phyloP scores from a whole-genome alignment of 2,797 vertebrate genomes.

The Dicrostonyx torquatus region DNA sequence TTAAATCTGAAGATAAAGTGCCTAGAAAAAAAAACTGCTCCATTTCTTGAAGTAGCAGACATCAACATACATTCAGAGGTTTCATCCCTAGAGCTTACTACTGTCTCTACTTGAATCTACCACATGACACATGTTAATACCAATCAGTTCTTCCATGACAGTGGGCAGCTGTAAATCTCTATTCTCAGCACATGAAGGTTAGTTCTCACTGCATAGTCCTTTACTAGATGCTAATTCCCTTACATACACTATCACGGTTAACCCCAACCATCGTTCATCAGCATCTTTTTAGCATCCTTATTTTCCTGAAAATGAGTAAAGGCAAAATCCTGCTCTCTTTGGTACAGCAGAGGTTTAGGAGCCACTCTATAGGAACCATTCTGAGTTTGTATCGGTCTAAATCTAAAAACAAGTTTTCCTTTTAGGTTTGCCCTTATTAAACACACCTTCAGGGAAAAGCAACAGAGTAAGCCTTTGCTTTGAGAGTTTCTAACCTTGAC shows the following conservation, averaged over 20 bases:
- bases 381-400: neutral
- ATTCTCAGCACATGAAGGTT: neutral
- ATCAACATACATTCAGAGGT: neutral
- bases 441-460: neutral
- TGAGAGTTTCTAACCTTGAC: neutral
- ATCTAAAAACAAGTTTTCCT: neutral
- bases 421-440: neutral
- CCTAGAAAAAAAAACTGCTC: neutral
- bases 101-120: neutral
- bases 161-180: neutral
- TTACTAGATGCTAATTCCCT: neutral
- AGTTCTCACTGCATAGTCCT: accelerated
- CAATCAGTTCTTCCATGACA: neutral
- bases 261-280: neutral
- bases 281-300: neutral
- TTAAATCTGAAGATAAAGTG: slow-evolving; percentile 33
- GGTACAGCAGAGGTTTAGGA: neutral
- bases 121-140: neutral
- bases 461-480: neutral
- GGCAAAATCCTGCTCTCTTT: no score
- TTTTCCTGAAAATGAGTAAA: neutral
- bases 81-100: neutral
- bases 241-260: neutral
- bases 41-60: neutral
- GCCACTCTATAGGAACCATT: neutral